Conservation (phyloP, 2,113 vertebrate genomes). For the Pygoscelis adeliae region DNA sequence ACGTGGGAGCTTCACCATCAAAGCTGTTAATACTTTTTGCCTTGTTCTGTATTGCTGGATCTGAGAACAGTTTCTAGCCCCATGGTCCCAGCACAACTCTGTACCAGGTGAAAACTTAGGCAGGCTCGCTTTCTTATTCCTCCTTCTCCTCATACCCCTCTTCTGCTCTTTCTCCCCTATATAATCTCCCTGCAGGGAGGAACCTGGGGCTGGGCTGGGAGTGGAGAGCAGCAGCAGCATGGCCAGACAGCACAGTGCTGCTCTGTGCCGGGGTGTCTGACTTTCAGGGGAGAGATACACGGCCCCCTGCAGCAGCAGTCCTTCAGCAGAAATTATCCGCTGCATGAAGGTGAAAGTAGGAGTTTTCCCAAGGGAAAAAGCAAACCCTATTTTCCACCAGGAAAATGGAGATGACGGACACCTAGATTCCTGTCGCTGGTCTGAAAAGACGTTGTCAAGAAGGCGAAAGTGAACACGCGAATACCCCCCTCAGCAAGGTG, state of each 20-base stretch:
- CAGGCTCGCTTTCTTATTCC: not conserved
- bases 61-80: not conserved
- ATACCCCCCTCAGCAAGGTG: not conserved
- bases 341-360: not conserved
- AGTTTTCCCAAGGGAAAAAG: not conserved
- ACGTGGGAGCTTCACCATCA: not conserved
- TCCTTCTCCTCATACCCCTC: not conserved
- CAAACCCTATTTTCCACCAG: not conserved
- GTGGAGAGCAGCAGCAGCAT: not conserved
- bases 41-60: not conserved
- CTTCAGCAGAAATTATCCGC: not conserved
- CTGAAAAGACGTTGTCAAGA: not conserved
- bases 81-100: not conserved
- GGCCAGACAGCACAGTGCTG: not conserved
- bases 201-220: rapidly evolving
- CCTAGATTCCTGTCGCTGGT: not conserved
- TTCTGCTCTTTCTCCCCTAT: not conserved
- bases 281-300: rapidly evolving
- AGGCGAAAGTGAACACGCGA: not conserved
- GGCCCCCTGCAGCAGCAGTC: rapidly evolving
- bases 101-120: not conserved
- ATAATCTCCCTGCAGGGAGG: rapidly evolving
- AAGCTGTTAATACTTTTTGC: not conserved
- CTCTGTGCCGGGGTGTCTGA: rapidly evolving
- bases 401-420: not conserved